Percentiles rank a stretch among this genome's conserved stretches.
Conservation (phyloP, 2,888 invertebrate genomes). For the Lycophotia porphyrea region DNA sequence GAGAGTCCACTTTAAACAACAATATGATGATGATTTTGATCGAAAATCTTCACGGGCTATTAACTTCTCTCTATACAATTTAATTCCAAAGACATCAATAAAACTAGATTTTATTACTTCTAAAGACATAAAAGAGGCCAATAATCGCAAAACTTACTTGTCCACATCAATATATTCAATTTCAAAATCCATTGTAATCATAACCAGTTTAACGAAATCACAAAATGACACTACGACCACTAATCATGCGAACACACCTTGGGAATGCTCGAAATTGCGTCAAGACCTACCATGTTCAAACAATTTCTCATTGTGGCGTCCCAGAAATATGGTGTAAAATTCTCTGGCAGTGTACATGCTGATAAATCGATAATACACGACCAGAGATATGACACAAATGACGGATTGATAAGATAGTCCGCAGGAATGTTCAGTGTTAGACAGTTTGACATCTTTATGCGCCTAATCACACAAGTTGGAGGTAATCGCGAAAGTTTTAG, state of each 20-base stretch:
- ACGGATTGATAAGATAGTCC: constrained; percentile 63
- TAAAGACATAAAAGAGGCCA: not conserved
- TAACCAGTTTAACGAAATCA: constrained; percentile 39
- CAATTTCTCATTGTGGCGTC: constrained; percentile 12
- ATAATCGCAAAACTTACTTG: constrained; percentile 44
- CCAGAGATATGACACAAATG: constrained; percentile 62
- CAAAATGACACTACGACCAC: constrained; percentile 43
- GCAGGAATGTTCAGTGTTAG: constrained; percentile 44
- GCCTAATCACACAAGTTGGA: constrained; percentile 51
- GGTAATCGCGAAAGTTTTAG: constrained; percentile 49
- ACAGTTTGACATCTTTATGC: constrained; percentile 49
- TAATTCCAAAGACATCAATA: not conserved
- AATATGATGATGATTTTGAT: not conserved
- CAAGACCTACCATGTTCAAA: constrained; percentile 2
- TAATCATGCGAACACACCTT: constrained; percentile 47
- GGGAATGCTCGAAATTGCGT: constrained; percentile 36
- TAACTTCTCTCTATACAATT: constrained; percentile 9
- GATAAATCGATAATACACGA: constrained; percentile 63
- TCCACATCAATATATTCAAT: constrained; percentile 57
- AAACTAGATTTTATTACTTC: not conserved
- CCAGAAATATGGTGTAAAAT: constrained; percentile 13
- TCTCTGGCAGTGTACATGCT: not conserved
- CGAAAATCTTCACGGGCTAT: not conserved
- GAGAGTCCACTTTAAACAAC: not conserved
- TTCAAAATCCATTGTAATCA: constrained; percentile 59